Conservation (phyloP, 2,888 invertebrate species). For the Drosophila austrosaltans region DNA sequence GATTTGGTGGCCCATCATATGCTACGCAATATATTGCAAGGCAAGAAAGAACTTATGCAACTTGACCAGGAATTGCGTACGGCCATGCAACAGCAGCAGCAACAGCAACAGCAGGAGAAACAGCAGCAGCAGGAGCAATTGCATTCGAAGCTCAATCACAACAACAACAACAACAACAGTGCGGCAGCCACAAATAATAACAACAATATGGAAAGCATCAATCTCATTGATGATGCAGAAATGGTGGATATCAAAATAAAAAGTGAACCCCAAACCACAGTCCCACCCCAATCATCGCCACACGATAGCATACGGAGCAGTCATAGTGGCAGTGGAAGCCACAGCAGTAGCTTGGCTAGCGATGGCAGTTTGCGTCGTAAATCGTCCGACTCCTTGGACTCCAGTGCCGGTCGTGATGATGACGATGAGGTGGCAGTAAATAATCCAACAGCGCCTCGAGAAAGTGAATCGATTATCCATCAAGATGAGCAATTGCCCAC, state of each 20-base stretch:
- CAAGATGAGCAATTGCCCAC: slow-evolving; percentile 61
- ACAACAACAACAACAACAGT: slow-evolving; percentile 76
- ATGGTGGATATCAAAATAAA: slow-evolving; percentile 80
- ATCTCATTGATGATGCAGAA: slow-evolving; percentile 82
- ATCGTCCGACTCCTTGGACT: slow-evolving; percentile 75
- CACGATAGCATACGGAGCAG: slow-evolving; percentile 77
- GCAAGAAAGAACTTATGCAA: slow-evolving; percentile 92
- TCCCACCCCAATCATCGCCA: slow-evolving; percentile 82
- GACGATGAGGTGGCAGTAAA: slow-evolving; percentile 43
- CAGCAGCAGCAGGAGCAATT: slow-evolving; percentile 76
- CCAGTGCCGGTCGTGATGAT: slow-evolving; percentile 48
- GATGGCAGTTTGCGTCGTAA: slow-evolving; percentile 69
- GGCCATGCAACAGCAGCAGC: slow-evolving; percentile 83
- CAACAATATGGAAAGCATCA: slow-evolving; percentile 80
- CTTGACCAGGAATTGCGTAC: slow-evolving; percentile 88
- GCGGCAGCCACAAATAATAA: slow-evolving; percentile 76
- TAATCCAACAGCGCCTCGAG: slow-evolving; percentile 23
- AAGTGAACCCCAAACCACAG: slow-evolving; percentile 80
- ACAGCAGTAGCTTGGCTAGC: slow-evolving; percentile 56
- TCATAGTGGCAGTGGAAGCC: slow-evolving; percentile 56
- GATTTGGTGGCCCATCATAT: slow-evolving; percentile 91
- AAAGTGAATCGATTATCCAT: slow-evolving; percentile 9
- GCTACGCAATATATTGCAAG: slow-evolving; percentile 95
- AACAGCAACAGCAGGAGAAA: slow-evolving; percentile 82
- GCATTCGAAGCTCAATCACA: slow-evolving; percentile 66